Percentiles rank a stretch among this genome's conserved stretches.
These are phyloP conservation scores for Phycodurus eques DNA, from an alignment of 2,113 vertebrate genomes.

Conservation along the genomic window DNA sequence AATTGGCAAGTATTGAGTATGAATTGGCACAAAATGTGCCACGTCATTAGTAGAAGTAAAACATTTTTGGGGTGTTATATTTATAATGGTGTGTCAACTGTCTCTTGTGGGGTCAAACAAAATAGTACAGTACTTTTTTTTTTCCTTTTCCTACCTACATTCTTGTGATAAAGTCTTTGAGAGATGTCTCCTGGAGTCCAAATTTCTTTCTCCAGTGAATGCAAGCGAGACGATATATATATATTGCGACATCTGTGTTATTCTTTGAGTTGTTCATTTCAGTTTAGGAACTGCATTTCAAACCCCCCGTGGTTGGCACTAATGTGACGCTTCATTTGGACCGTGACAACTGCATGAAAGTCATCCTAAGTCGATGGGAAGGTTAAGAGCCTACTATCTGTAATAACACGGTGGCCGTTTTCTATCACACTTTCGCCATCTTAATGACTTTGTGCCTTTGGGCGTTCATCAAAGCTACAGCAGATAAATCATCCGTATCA, in stretches of 20 bases:
- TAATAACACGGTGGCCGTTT: constrained; percentile 42
- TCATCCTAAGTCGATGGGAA: constrained; percentile 36
- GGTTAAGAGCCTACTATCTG: constrained; percentile 36
- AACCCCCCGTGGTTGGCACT: constrained; percentile 11
- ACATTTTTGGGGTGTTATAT: too few species aligned
- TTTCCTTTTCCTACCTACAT: not conserved
- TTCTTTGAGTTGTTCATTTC: constrained; percentile 7
- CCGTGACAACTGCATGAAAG: constrained; percentile 19
- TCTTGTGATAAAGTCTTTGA: not conserved
- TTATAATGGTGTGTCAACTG: too few species aligned
- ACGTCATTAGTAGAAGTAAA: too few species aligned
- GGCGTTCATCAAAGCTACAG: constrained; percentile 54
- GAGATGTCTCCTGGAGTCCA: not conserved
- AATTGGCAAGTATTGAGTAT: too few species aligned
- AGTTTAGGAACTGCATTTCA: constrained; percentile 8
- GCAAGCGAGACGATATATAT: not conserved
- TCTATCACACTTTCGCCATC: constrained; percentile 47
- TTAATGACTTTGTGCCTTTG: constrained; percentile 60
- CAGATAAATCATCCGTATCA: constrained; percentile 62
- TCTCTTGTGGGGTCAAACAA: not conserved
- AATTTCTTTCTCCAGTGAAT: not conserved
- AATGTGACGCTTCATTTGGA: constrained; percentile 20
- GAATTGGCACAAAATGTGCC: too few species aligned
- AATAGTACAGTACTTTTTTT: not conserved
- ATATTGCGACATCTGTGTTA: not conserved